Evolutionary conservation across 2,797 vertebrate genomes (phyloP).

Genomic region (Selene dorsalis): DNA sequence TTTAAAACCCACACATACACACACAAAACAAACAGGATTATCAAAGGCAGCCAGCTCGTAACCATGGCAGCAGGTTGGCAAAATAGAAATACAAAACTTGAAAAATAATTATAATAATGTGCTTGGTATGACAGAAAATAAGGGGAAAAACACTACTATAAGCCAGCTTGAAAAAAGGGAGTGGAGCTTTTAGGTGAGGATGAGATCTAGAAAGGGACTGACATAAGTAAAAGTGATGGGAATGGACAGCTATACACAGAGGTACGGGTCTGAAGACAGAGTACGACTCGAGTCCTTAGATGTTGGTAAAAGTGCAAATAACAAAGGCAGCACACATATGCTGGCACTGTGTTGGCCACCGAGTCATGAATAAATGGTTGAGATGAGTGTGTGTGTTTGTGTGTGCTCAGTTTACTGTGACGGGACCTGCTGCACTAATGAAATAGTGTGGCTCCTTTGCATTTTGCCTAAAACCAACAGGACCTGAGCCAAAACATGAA

Average conservation of each 20-base stretch:
- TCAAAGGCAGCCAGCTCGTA: conserved; percentile 44
- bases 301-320: conserved; percentile 53
- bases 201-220: conserved; percentile 16
- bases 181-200: conserved; percentile 31
- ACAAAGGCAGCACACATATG: conserved; percentile 34
- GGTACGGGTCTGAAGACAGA: conserved; percentile 36
- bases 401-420: conserved; percentile 26
- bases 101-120: conserved; percentile 2
- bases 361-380: conserved; percentile 45
- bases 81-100: conserved; percentile 26
- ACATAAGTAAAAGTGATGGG: conserved; percentile 10
- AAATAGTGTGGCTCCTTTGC: conserved; percentile 28
- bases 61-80: conserved; percentile 53
- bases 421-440: conserved; percentile 26
- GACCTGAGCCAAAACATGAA: conserved; percentile 19
- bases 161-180: conserved; percentile 21
- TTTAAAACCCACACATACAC: conserved; percentile 27
- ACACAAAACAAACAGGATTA: conserved; percentile 19
- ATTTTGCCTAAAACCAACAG: conserved; percentile 42
- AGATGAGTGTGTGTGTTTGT: conserved; percentile 6
- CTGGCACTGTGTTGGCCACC: conserved; percentile 28
- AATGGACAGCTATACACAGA: conserved; percentile 53
- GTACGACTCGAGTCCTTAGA: conserved; percentile 41
- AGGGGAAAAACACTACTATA: conserved; percentile 10
- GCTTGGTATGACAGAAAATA: conserved; percentile 13